phyloP scores from a whole-genome alignment of 2,888 invertebrate species.

The Lycia hirtaria region DNA sequence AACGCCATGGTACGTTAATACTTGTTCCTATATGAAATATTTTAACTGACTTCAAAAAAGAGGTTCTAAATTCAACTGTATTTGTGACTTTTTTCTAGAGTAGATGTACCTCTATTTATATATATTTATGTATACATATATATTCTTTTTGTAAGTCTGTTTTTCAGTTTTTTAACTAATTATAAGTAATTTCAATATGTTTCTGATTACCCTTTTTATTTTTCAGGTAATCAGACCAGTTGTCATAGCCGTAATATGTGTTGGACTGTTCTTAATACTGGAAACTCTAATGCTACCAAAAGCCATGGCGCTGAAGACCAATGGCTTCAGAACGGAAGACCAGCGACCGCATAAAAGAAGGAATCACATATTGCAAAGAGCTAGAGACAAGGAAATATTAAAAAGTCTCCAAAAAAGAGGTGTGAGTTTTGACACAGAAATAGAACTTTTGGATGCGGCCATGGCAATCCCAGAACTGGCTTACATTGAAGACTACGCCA shows the following conservation, averaged over 20 bases:
- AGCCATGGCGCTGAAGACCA: constrained; percentile 56
- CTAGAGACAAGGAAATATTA: constrained; percentile 55
- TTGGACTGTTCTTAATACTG: constrained; percentile 56
- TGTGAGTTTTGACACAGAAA: constrained; percentile 48
- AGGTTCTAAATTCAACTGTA: no score
- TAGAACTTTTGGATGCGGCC: constrained; percentile 48
- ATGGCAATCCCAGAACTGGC: constrained; percentile 62
- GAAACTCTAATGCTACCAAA: constrained; percentile 59
- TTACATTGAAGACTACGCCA: constrained; percentile 72
- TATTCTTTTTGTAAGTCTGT: no score
- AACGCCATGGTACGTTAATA: constrained; percentile 57
- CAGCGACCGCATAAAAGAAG: constrained; percentile 65
- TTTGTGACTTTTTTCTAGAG: no score
- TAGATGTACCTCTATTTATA: no score
- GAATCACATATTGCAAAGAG: constrained; percentile 65
- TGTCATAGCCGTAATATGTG: constrained; percentile 54
- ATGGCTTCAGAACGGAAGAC: constrained; percentile 65
- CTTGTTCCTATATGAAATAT: no score
- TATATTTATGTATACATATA: no score
- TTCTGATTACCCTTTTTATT: background rate
- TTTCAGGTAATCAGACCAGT: constrained; percentile 62
- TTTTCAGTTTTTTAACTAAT: no score
- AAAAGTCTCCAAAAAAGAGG: constrained; percentile 55
- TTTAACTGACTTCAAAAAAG: no score
- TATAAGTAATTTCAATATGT: background rate